These are phyloP conservation scores for Mormyrus lacerda DNA, from an alignment of 2,113 vertebrate species.

Conservation along the genomic window DNA sequence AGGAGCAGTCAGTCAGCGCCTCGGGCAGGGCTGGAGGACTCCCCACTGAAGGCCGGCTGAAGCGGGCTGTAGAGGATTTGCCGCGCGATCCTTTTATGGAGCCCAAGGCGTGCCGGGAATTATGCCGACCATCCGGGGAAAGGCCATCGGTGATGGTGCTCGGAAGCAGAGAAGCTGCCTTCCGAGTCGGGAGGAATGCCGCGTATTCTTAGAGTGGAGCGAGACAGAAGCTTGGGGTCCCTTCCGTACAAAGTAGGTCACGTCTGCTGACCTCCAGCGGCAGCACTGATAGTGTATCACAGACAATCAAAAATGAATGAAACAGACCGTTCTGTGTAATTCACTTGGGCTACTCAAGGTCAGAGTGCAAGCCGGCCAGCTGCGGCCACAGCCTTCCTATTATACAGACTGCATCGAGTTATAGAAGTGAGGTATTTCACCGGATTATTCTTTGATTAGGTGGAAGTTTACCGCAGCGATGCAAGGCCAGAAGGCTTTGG, in stretches of 20 bases:
- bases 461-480: neutral
- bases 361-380: neutral
- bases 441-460: neutral
- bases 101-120: neutral
- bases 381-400: neutral
- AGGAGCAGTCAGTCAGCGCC: neutral
- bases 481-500: neutral
- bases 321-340: neutral
- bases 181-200: neutral
- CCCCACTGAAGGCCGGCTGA: neutral
- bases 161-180: neutral
- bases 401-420: neutral
- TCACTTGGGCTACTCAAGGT: neutral
- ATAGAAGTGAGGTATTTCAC: neutral
- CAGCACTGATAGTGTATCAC: neutral
- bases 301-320: slow-evolving; percentile 4
- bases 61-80: neutral
- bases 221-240: neutral
- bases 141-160: neutral
- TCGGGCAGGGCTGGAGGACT: neutral
- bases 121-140: neutral
- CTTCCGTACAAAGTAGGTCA: neutral
- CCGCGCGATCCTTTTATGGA: neutral
- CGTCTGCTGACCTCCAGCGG: neutral
- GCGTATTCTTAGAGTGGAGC: neutral